phyloP scores from a whole-genome alignment of 2,888 invertebrate genomes.

The Macrophya annulata region DNA sequence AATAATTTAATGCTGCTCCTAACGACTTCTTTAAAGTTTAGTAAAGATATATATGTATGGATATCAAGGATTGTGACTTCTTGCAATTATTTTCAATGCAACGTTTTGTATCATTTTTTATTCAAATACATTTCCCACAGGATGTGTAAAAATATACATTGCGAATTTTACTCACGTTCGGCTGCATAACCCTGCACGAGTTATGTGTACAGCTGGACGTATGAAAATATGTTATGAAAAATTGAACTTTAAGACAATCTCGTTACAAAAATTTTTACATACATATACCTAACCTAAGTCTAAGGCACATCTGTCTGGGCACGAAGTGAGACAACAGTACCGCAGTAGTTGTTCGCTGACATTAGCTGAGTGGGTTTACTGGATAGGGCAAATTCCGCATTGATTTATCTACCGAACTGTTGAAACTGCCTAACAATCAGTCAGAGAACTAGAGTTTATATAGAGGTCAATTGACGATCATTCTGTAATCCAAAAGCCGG shows the following conservation, averaged over 20 bases:
- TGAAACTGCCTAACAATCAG: constrained; percentile 38
- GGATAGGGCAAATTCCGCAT: constrained; percentile 20
- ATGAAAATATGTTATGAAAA: not conserved
- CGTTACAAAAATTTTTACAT: not conserved
- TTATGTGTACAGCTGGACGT: not conserved
- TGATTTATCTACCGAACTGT: constrained; percentile 29
- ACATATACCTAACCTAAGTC: not conserved
- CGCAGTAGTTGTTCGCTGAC: constrained; percentile 1
- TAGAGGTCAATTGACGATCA: constrained; percentile 51
- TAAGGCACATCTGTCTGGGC: too few relatives aligned
- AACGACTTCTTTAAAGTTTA: not conserved
- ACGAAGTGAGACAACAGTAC: not conserved
- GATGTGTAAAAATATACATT: not conserved
- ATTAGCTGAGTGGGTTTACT: constrained; percentile 12
- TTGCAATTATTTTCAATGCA: constrained; percentile 19
- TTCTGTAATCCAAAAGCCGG: constrained; percentile 46
- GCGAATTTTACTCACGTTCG: constrained; percentile 16
- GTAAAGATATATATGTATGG: not conserved
- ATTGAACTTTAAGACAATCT: not conserved
- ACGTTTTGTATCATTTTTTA: not conserved
- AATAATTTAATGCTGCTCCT: not conserved
- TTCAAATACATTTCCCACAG: constrained; percentile 20
- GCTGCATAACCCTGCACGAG: constrained; percentile 5
- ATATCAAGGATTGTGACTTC: not conserved
- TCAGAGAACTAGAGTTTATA: constrained; percentile 1